Percentiles rank a stretch among this genome's conserved stretches.
These are phyloP conservation scores for Galeopsomyia nigrocyanea DNA, from an alignment of 2,888 invertebrate genomes.

Conservation along the genomic window DNA sequence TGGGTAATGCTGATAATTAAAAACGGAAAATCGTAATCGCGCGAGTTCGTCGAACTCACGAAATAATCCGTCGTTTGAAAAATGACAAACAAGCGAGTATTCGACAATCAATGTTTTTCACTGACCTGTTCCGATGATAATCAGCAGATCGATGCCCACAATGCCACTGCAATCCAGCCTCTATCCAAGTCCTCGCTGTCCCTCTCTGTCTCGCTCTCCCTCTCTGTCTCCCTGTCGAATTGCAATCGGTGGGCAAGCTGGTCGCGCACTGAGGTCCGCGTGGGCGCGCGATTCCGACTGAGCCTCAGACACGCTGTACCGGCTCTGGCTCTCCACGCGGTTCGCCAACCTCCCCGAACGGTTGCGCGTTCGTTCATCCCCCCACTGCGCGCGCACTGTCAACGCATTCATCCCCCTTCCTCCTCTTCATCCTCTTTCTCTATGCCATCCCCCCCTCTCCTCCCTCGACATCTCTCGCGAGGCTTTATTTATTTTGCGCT, in stretches of 20 bases:
- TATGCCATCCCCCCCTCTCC: not conserved
- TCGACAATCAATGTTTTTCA: no score
- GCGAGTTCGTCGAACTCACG: no score
- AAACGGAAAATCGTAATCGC: no score
- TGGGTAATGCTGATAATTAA: no score
- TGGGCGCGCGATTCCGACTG: slow-evolving; percentile 56
- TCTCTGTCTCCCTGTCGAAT: slow-evolving; percentile 36
- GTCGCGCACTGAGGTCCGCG: slow-evolving; percentile 67
- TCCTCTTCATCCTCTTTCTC: not conserved
- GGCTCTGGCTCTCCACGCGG: slow-evolving; percentile 47
- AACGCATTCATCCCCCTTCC: slow-evolving; percentile 30
- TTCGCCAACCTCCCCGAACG: slow-evolving; percentile 22
- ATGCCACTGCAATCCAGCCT: no score
- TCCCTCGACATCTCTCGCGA: not conserved
- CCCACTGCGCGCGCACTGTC: slow-evolving; percentile 28
- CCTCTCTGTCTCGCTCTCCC: not conserved
- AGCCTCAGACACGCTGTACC: slow-evolving; percentile 34
- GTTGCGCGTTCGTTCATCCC: not conserved
- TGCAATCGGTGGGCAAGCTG: slow-evolving; percentile 63
- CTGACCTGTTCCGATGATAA: no score
- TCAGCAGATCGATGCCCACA: no score
- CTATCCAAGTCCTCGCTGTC: not conserved
- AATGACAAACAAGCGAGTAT: no score
- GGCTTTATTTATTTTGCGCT: slow-evolving; percentile 36
- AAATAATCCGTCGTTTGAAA: no score